Evolutionary conservation across 1,140 invertebrate species (phyloP).

Genomic region (Heliothis subflexa): DNA sequence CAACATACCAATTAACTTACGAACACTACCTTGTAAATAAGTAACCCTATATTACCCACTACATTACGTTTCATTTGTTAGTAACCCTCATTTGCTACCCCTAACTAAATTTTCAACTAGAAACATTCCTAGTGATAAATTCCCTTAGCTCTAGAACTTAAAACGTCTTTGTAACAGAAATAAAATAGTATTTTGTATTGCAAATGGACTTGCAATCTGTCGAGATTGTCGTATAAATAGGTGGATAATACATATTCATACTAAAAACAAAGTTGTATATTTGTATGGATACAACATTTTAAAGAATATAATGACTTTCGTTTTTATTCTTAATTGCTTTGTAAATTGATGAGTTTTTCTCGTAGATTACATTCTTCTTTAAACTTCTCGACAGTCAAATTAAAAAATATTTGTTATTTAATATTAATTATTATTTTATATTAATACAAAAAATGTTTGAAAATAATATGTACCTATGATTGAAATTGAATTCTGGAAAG

Average conservation of each 20-base stretch:
- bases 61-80: too few species aligned
- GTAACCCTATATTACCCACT: too few species aligned
- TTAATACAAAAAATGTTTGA: too few species aligned
- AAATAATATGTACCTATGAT: too few species aligned
- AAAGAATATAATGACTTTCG: background rate
- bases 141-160: background rate
- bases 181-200: conserved; percentile 7
- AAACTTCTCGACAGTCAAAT: background rate
- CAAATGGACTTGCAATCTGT: conserved; percentile 17
- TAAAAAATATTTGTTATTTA: too few species aligned
- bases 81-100: too few species aligned
- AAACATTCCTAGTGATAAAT: background rate
- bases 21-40: too few species aligned
- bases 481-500: background rate
- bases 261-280: conserved; percentile 7
- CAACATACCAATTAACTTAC: too few species aligned
- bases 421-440: too few species aligned
- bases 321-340: background rate
- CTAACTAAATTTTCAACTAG: too few species aligned
- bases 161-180: background rate
- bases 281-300: background rate
- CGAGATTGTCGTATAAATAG: background rate
- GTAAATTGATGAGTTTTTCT: background rate
- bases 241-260: conserved; percentile 20
- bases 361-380: background rate